phyloP scores from a whole-genome alignment of 2,888 invertebrate species.

The Chaetogeoica ovagalla region DNA sequence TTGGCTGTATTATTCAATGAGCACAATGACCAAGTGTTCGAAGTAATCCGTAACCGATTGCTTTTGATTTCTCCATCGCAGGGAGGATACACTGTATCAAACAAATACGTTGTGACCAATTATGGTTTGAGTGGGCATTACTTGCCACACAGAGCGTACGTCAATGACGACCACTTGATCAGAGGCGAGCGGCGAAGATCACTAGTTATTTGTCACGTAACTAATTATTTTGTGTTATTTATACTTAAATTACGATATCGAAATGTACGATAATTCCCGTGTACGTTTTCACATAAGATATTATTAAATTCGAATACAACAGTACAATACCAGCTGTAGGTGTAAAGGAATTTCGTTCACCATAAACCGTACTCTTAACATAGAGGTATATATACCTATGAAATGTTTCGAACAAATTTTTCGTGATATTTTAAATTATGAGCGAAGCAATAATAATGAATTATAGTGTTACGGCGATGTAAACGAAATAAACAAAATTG shows the following conservation, averaged over 20 bases:
- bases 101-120: conserved; percentile 27
- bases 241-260: background rate
- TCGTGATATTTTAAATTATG: no score
- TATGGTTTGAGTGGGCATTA: conserved; percentile 22
- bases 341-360: no score
- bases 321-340: no score
- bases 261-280: no score
- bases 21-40: background rate
- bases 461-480: no score
- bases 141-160: conserved; percentile 1
- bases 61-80: background rate
- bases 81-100: background rate
- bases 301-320: no score
- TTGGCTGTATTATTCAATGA: background rate
- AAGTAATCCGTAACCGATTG: background rate
- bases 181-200: background rate
- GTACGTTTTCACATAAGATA: no score
- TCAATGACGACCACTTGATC: conserved; percentile 19
- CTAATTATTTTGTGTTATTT: background rate
- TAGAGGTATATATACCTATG: no score
- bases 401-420: no score
- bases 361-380: no score
- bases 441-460: no score
- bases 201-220: conserved; percentile 23
- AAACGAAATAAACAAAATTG: no score